Conservation (phyloP, 2,113 vertebrate genomes). For the Edolisoma coerulescens region DNA sequence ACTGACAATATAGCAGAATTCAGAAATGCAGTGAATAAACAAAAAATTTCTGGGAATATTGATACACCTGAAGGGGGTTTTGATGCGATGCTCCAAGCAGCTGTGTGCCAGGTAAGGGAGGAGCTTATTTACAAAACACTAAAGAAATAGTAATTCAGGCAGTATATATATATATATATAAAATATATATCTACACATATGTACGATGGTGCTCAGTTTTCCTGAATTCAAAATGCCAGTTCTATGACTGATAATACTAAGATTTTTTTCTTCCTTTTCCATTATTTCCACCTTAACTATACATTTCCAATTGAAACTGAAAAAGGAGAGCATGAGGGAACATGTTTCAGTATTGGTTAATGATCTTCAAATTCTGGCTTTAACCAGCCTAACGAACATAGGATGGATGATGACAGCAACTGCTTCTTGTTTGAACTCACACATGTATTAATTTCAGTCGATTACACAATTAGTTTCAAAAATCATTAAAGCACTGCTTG, state of each 20-base stretch:
- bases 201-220: neutral
- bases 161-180: too few relatives aligned
- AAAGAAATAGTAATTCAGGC: neutral
- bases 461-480: neutral
- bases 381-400: neutral
- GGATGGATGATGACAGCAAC: neutral
- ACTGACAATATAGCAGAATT: slow-evolving; percentile 93
- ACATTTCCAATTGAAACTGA: neutral
- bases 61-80: slow-evolving; percentile 96
- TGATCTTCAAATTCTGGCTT: neutral
- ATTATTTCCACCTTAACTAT: neutral
- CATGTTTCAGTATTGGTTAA: neutral
- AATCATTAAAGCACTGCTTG: neutral
- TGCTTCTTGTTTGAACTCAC: neutral
- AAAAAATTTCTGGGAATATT: slow-evolving; percentile 95
- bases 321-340: neutral
- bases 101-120: slow-evolving; percentile 90
- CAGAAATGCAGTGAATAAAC: slow-evolving; percentile 85
- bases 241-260: neutral
- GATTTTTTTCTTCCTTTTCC: neutral
- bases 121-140: neutral
- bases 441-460: neutral
- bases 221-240: neutral
- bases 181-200: too few relatives aligned
- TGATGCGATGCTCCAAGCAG: slow-evolving; percentile 95